Evolutionary conservation across 2,113 vertebrate species (phyloP), one percentile per base, ranked within the genome.

Genomic region (Lasiurus borealis): DNA sequence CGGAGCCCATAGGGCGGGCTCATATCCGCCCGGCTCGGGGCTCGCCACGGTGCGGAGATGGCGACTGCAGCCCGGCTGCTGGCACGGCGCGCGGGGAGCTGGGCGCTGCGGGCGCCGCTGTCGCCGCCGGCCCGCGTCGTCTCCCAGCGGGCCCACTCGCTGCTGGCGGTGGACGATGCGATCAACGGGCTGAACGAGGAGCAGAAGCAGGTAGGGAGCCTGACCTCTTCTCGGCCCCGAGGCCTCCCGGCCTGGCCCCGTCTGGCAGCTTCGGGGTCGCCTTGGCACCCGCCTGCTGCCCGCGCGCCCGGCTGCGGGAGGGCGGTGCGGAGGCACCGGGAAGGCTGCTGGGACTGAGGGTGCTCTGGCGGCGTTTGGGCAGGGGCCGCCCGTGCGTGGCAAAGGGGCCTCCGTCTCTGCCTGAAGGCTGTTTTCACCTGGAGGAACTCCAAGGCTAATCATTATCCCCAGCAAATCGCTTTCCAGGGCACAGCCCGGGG

Each of bases 151-250:
- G 98, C 98, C 46, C 98, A 98, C 84, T 98, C 98, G 5, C 81
- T 98, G 6, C 59, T 99, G 89, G 97, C 99, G 0, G 98, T 99
- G 96, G 99, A 99, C 71, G 99, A 99, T 81, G 94, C 98, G 6
- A 98, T 99, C 54, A 99, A 99, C 75, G 99, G 99, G 50, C 98
- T 99, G 14, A 99, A 95, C 34, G 99, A 98, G 4, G 99, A 99
- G 15, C 99, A 99, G 97, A 99, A 98, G 36, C 99, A 99, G 99
- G 99, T 99, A 97, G 84, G 94, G 13, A 91, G 23, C 15, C 66
- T 34, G 72, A 29, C 16, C 21, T 13, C 15, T 6, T 46, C 29
- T 64, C 34, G 2, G 27, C 29, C 36, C 36, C 21, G 29, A 50
- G 76, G 88, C 50, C 68, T 36, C 48, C 29, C 14, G 66, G 68